Evolutionary conservation across 2,888 invertebrate species (phyloP), one percentile per base, ranked within the genome.

Genomic region (Lasioglossum oenotherae): DNA sequence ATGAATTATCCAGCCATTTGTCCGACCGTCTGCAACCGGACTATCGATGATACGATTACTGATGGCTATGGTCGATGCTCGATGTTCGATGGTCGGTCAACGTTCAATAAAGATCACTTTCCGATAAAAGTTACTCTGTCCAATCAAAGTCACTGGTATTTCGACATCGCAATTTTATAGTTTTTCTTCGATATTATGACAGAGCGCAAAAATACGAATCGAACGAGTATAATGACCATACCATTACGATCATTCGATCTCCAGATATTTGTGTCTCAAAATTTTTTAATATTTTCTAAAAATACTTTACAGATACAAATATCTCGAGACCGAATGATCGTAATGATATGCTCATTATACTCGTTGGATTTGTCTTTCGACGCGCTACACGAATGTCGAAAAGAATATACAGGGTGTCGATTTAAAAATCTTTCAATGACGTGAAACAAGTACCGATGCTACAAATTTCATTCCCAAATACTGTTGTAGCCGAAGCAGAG

Each of bases 1-100:
- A 67, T 35, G 35, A 67, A 35, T 67, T 31, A 67, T 67, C 35
- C 67, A 31, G 35, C 67, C 19, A 67, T 67, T 67, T 67, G 67
- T 67, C 67, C 67, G 67, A 67, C 67, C 19, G 67, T 67, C 31
- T 31, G 67, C 67, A 31, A 60, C 14, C 27, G 31, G 31, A 67
- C 35, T 67, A 53, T 53, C 53, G 53, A 53, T 3, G 53, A 53
- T 53, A 53, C 53, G 23, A 53, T 53, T 53, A 53, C 53, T 53
- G 53, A 53, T 53, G 53, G 53, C 23, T 53, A n/a, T 53, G 53
- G 10, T 53, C 53, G 23, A 53, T 53, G 23, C 53, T 53, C 23
- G 53, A 53, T n/a, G 53, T 10, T 23, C 53, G 53, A 53, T 23
- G 53, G 23, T 10, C 53, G 53, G 23, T 10, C 53, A 23, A 53